Evolutionary conservation across 2,113 vertebrate genomes (phyloP).

Genomic region (Caranx melampygus): DNA sequence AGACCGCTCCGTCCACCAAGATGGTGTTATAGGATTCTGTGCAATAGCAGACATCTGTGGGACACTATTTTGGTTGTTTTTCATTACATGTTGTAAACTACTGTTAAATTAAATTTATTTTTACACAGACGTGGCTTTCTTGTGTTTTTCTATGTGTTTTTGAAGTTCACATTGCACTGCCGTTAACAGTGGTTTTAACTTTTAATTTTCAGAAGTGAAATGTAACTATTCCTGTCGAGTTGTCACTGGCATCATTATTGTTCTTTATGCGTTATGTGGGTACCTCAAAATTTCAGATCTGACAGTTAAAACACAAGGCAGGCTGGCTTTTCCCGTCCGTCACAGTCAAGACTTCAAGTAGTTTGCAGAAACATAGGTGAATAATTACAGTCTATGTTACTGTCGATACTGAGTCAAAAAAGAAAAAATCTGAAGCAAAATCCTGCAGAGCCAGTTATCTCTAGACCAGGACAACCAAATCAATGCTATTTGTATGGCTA

Average conservation of each 20-base stretch:
- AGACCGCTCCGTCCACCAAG: conserved; percentile 2
- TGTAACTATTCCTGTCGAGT: not conserved
- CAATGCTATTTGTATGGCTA: too few relatives aligned
- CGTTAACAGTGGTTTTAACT: not conserved
- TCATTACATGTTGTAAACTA: conserved; percentile 61
- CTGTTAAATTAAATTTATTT: conserved; percentile 75
- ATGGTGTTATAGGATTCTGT: not conserved
- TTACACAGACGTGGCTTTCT: conserved; percentile 51
- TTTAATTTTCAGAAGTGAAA: not conserved
- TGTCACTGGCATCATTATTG: not conserved
- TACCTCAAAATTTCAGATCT: too few relatives aligned
- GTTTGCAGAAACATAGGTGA: not conserved
- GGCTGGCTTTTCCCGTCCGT: not conserved
- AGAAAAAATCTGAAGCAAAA: not conserved
- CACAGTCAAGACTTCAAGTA: not conserved
- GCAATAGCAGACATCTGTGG: conserved; percentile 12
- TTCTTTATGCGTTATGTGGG: not conserved
- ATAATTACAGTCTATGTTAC: not conserved
- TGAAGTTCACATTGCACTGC: too few relatives aligned
- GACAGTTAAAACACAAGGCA: too few relatives aligned
- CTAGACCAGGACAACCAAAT: too few relatives aligned
- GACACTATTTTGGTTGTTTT: conserved; percentile 27
- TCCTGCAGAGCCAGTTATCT: not conserved
- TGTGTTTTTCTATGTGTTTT: conserved; percentile 7
- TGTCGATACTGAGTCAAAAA: not conserved